Evolutionary conservation across 2,888 invertebrate species (phyloP), one percentile per base, ranked within the genome.

Genomic region (Cyclophora albipunctata): DNA sequence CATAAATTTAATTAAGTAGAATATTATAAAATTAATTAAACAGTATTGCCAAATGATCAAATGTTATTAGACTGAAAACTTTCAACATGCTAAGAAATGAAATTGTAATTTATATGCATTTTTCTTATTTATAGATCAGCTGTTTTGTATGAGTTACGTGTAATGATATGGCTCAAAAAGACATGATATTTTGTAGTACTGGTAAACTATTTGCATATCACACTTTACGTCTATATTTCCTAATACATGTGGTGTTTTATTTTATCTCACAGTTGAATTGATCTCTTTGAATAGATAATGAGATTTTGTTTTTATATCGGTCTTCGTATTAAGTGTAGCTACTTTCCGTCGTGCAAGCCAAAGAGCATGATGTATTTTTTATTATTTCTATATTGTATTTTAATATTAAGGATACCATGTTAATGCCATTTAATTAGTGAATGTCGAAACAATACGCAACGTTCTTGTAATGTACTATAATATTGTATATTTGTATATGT

Each of bases 31-130:
- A 82, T 71, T 75, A 80, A 82, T 71, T 75, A 67, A 83, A 83
- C 80, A 84, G 79, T 82, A 85, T 86, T 88, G 88, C 88, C 88
- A 88, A 88, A 87, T 86, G 79, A 86, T 83, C 84, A 84, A 84
- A 80, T 81, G 69, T 82, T 76, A 80, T 84, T 86, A 88, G 88
- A 88, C 88, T 88, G 88, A 87, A 74, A 75, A 67, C 63, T 71
- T 75, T 73, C 69, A 68, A 71, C 71, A 64, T 73, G 66, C 66
- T 71, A 71, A 67, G 60, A 63, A 68, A 63, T 69, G 60, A 69
- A 66, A 66, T 68, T 71, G 62, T 68, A 63, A 69, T 66, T 66
- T 62, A 62, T 65, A 60, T 59, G 59, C 67, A 62, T 62, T 60
- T 62, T 63, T 59, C 7, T 58, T 47, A 58, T 56, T 57, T 54